Evolutionary conservation across 2,797 vertebrate genomes (phyloP).

Genomic region (Lagocephalus sceleratus): DNA sequence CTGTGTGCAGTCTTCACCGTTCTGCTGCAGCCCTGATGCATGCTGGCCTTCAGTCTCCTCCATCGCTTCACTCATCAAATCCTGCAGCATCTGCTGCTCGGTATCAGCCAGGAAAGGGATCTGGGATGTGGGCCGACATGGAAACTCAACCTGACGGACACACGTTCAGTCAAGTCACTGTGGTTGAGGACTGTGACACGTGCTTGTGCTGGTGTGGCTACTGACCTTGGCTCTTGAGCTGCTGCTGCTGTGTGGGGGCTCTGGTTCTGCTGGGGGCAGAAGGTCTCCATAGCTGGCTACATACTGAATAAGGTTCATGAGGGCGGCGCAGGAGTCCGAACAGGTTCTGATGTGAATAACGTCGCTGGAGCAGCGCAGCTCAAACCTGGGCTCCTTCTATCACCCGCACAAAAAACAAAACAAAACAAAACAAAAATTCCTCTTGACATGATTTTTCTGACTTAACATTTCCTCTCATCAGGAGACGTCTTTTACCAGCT

Average conservation of each 20-base stretch:
- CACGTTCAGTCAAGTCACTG: constrained; percentile 2
- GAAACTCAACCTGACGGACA: constrained; percentile 75
- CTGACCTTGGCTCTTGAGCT: constrained; percentile 82
- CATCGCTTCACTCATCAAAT: constrained; percentile 99
- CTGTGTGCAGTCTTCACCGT: constrained; percentile 72
- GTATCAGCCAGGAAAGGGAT: constrained; percentile 85
- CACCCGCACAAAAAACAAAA: background rate
- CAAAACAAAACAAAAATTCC: background rate
- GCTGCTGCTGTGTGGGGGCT: constrained; percentile 70
- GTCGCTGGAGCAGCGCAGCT: constrained; percentile 95
- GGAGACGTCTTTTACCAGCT: constrained; percentile 74
- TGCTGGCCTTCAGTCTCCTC: constrained; percentile 88
- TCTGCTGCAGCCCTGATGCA: constrained; percentile 69
- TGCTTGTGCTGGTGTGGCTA: background rate
- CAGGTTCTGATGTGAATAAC: constrained; percentile 93
- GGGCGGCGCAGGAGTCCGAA: constrained; percentile 92
- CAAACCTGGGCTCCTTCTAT: constrained; percentile 88
- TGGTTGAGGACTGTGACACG: background rate
- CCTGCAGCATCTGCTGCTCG: constrained; percentile 91
- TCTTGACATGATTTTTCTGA: background rate
- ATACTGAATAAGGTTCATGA: constrained; percentile 99
- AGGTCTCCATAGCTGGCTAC: constrained; percentile 95
- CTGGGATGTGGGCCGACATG: constrained; percentile 72
- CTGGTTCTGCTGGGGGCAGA: constrained; percentile 76
- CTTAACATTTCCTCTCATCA: background rate